Conservation (phyloP, 2,113 vertebrate species). For the Phyllostomus discolor region DNA sequence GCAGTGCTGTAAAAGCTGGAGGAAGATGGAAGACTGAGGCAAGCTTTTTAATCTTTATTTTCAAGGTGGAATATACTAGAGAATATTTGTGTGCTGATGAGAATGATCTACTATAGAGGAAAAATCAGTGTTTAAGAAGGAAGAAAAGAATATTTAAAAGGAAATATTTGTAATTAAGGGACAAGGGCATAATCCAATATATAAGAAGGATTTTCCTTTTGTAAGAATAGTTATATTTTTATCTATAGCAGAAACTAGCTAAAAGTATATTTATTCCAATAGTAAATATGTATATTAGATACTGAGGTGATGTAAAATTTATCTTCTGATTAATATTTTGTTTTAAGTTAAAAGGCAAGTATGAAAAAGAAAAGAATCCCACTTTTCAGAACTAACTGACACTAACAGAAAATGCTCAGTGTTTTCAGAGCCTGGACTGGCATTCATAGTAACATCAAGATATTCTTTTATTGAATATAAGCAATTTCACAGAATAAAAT, state of each 20-base stretch:
- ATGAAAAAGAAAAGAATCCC: background rate
- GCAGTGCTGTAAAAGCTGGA: background rate
- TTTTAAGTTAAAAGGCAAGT: background rate
- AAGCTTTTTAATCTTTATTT: background rate
- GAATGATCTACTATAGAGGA: background rate
- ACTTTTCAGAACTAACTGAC: background rate
- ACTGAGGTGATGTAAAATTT: background rate
- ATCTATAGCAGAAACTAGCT: background rate
- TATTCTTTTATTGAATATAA: background rate
- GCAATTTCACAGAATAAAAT: background rate
- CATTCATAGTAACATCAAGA: background rate
- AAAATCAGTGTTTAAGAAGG: background rate
- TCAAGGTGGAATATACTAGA: background rate
- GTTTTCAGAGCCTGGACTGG: background rate
- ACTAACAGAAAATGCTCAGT: background rate
- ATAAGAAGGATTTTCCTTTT: background rate
- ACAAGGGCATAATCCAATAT: background rate
- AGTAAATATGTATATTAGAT: background rate
- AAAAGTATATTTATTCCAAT: background rate
- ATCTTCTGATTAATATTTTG: background rate
- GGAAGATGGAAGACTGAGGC: background rate
- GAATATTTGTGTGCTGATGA: background rate
- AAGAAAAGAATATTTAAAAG: background rate
- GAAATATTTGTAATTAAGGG: background rate
- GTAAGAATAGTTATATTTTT: background rate